These are phyloP conservation scores for Sebastes matsubarae DNA, from an alignment of 2,797 vertebrate genomes.

Conservation along the genomic window DNA sequence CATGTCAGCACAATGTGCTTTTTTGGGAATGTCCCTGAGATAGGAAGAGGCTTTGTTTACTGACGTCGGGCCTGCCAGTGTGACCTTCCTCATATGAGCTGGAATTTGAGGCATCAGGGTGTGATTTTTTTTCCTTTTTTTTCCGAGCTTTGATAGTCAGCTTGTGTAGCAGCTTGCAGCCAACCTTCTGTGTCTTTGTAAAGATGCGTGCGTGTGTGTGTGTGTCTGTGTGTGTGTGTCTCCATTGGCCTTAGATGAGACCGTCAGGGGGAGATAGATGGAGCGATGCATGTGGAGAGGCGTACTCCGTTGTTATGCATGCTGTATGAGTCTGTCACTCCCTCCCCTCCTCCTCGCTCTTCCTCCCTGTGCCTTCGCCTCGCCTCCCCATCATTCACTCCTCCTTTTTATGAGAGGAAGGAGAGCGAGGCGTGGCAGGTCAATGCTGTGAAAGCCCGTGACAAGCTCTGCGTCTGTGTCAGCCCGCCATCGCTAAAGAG, in stretches of 20 bases:
- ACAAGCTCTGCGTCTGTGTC: conserved; percentile 67
- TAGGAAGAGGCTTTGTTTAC: conserved; percentile 39
- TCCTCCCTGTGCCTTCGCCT: conserved; percentile 36
- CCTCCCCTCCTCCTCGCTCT: conserved; percentile 26
- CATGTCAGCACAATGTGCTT: conserved; percentile 44
- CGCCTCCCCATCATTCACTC: conserved; percentile 68
- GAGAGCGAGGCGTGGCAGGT: conserved; percentile 63
- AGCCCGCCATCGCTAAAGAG: conserved; percentile 40
- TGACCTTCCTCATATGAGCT: conserved; percentile 58
- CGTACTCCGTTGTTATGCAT: conserved; percentile 64
- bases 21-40: conserved; percentile 47
- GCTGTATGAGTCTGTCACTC: conserved; percentile 57
- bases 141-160: conserved; percentile 56
- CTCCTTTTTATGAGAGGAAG: conserved; percentile 55
- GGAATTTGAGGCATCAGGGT: conserved; percentile 45
- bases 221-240: conserved; percentile 8
- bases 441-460: conserved; percentile 68
- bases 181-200: conserved; percentile 59
- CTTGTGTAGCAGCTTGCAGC: conserved; percentile 57
- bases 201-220: not conserved
- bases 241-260: conserved; percentile 57
- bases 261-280: conserved; percentile 54
- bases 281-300: conserved; percentile 58
- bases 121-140: conserved; percentile 28
- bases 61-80: conserved; percentile 7